Evolutionary conservation across 2,113 vertebrate species (phyloP), one percentile per base, ranked within the genome.

Genomic region (Microtus pennsylvanicus): DNA sequence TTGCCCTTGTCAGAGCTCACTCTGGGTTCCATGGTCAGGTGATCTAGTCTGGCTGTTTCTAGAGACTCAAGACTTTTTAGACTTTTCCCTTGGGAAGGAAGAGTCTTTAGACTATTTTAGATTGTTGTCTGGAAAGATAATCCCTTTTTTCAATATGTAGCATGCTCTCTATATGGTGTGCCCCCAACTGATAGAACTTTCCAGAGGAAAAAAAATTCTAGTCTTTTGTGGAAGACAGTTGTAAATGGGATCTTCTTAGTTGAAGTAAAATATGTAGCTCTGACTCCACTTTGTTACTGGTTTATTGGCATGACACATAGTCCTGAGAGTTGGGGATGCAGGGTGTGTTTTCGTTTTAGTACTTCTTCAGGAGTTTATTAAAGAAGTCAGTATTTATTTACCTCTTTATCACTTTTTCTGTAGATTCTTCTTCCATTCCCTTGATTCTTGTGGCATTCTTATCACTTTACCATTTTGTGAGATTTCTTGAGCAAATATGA

Each of bases 401-500:
- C 50, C 24, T 93, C 33, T 82, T 94, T 58, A 21, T 67, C 30
- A 50, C 5, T 74, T 92, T 92, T 89, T 94, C 8, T 83, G 45
- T 42, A 65, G n/a, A 77, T 8, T 92, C 67, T 12, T 88, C 26
- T 93, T 82, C 55, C 55, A n/a, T 77, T 92, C 6, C 87, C 33
- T 90, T 92, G 33, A 3, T 92, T 26, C 50, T 74, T 83, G 28
- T 87, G 38, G 7, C 69, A 85, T 86, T 69, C 82, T 72, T 47
- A 7, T 7, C 0, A 87, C 11, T n/a, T 77, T 94, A 47, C 7
- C 80, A 19, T n/a, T 95, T 92, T 91, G 22, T 95, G 14, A 69
- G 50, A 14, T 92, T 93, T 87, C 83, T 47, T 77, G 42, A 93
- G 10, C 87, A 42, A 87, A 24, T 80, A 35, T 78, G 33, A 94